Evolutionary conservation across 1,140 invertebrate genomes (phyloP).

Genomic region (Drosophila kohkoa): DNA sequence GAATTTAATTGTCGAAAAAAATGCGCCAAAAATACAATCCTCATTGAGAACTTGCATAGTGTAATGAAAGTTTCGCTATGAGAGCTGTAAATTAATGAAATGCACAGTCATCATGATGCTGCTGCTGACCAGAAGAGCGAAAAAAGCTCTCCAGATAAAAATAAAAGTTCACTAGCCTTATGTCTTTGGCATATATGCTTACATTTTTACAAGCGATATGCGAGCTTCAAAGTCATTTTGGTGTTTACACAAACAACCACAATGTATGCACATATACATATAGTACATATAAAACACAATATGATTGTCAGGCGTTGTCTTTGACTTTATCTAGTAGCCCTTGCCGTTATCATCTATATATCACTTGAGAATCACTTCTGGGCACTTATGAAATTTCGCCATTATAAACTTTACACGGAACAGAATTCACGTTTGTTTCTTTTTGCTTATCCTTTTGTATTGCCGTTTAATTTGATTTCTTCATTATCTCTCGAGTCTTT

Average conservation of each 20-base stretch:
- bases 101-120: slow-evolving; percentile 42
- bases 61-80: background rate
- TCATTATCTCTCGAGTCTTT: slow-evolving; percentile 42
- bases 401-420: slow-evolving; percentile 4
- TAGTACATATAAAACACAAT: background rate
- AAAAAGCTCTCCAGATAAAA: slow-evolving; percentile 11
- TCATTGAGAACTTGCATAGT: background rate
- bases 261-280: slow-evolving; percentile 3
- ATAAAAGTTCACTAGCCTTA: slow-evolving; percentile 28
- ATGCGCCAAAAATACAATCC: background rate
- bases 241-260: slow-evolving; percentile 28
- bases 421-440: background rate
- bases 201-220: slow-evolving; percentile 29
- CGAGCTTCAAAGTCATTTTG: slow-evolving; percentile 5
- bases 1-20: slow-evolving; percentile 18
- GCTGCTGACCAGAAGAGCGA: background rate
- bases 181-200: background rate
- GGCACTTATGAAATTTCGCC: background rate
- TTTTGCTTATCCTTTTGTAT: slow-evolving; percentile 11
- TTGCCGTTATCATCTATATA: slow-evolving; percentile 14
- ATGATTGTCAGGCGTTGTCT: slow-evolving; percentile 6
- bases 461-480: slow-evolving; percentile 11
- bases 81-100: background rate
- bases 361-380: slow-evolving; percentile 12
- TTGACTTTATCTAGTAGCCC: slow-evolving; percentile 15